phyloP scores from a whole-genome alignment of 1,140 invertebrate species.

The Phthorimaea operculella region DNA sequence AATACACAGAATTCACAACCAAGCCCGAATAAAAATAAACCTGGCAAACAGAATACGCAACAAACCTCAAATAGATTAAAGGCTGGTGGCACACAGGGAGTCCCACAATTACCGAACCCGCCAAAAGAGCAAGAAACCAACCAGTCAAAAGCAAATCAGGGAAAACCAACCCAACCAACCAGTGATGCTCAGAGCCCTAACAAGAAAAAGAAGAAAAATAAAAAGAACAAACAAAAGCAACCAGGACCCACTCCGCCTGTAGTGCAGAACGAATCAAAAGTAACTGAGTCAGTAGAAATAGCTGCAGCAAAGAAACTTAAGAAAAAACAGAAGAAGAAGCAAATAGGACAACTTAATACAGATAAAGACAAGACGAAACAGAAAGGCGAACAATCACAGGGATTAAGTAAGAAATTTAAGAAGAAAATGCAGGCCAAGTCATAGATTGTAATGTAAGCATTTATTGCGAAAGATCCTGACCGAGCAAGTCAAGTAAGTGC shows the following conservation, averaged over 20 bases:
- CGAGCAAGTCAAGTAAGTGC: too few relatives aligned
- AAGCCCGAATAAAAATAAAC: not conserved
- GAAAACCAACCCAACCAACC: conserved; percentile 21
- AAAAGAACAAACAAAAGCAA: conserved; percentile 14
- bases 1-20: not conserved
- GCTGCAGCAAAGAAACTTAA: conserved; percentile 38
- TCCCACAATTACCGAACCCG: not conserved
- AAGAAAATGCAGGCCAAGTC: conserved; percentile 14
- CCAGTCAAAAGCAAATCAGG: conserved; percentile 11
- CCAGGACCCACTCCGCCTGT: conserved; percentile 1
- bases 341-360: conserved; percentile 45
- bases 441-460: conserved; percentile 13
- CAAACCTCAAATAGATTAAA: too few relatives aligned
- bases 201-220: conserved; percentile 14
- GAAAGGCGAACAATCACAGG: conserved; percentile 14
- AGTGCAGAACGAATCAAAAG: conserved; percentile 31
- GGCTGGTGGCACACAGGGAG: too few relatives aligned
- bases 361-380: conserved; percentile 21
- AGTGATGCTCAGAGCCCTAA: conserved; percentile 10
- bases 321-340: conserved; percentile 45
- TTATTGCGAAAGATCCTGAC: too few relatives aligned
- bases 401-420: conserved; percentile 18
- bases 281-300: conserved; percentile 34
- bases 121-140: conserved; percentile 30
- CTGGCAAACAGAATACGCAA: too few relatives aligned